Evolutionary conservation across 2,888 invertebrate species (phyloP).

Genomic region (Anoncus sp.): DNA sequence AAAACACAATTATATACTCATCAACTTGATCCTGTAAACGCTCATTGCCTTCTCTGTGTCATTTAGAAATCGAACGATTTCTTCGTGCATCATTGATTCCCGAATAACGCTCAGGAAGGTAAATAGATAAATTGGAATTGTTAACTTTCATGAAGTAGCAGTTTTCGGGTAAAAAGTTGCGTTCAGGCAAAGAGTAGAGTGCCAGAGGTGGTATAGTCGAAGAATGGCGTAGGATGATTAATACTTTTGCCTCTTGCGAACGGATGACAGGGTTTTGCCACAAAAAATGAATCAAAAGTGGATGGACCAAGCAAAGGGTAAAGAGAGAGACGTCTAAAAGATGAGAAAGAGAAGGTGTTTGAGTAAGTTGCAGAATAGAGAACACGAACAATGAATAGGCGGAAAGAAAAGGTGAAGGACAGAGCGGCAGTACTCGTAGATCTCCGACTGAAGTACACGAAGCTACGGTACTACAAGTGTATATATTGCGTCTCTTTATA

Average conservation of each 20-base stretch:
- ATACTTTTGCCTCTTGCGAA: constrained; percentile 46
- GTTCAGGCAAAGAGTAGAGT: constrained; percentile 16
- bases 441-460: constrained; percentile 13
- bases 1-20: neutral
- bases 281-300: constrained; percentile 70
- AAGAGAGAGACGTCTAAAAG: constrained; percentile 61
- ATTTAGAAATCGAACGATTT: neutral
- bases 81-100: neutral
- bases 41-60: neutral
- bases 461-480: constrained; percentile 2
- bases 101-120: neutral
- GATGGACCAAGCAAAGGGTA: constrained; percentile 60
- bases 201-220: constrained; percentile 13
- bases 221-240: constrained; percentile 49
- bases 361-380: constrained; percentile 61
- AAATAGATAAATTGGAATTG: neutral
- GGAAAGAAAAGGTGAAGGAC: constrained; percentile 49
- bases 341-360: constrained; percentile 69
- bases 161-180: neutral
- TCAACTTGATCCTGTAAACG: too few relatives aligned
- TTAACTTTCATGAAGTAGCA: neutral
- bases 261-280: constrained; percentile 45
- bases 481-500: constrained; percentile 27
- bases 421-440: constrained; percentile 33
- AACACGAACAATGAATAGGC: constrained; percentile 43